Conservation (phyloP, 2,888 invertebrate species). For the Coelogynopora nodosa region DNA sequence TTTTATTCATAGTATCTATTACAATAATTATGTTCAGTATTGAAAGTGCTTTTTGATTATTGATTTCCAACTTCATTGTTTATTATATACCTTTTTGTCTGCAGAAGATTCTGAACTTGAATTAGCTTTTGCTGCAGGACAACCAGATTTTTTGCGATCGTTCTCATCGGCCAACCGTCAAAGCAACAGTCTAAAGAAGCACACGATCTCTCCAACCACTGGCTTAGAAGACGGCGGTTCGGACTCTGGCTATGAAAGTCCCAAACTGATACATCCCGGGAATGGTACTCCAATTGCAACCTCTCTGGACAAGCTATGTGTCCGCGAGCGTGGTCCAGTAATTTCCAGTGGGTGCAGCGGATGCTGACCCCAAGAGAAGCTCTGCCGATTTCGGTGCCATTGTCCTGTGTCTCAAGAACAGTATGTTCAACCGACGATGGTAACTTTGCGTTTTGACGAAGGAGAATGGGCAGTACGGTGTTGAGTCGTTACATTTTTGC, state of each 20-base stretch:
- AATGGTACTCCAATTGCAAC: neutral
- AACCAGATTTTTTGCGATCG: neutral
- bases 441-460: neutral
- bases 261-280: neutral
- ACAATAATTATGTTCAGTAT: no score
- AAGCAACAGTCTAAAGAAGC: neutral
- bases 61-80: neutral
- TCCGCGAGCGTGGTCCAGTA: constrained; percentile 10
- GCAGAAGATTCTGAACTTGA: constrained; percentile 2
- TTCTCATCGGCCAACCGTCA: neutral
- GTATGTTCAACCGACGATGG: neutral
- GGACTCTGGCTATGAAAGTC: constrained; percentile 1
- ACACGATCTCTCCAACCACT: neutral
- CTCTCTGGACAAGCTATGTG: neutral
- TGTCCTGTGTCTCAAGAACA: no score
- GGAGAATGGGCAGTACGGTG: neutral
- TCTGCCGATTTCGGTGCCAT: no score
- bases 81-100: neutral
- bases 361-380: neutral
- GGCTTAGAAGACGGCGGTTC: neutral
- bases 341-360: neutral
- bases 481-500: neutral
- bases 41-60: neutral
- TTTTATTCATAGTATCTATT: no score
- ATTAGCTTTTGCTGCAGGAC: neutral